These are phyloP conservation scores for Ploceus nigricollis DNA, from an alignment of 2,113 vertebrate genomes.

Conservation along the genomic window DNA sequence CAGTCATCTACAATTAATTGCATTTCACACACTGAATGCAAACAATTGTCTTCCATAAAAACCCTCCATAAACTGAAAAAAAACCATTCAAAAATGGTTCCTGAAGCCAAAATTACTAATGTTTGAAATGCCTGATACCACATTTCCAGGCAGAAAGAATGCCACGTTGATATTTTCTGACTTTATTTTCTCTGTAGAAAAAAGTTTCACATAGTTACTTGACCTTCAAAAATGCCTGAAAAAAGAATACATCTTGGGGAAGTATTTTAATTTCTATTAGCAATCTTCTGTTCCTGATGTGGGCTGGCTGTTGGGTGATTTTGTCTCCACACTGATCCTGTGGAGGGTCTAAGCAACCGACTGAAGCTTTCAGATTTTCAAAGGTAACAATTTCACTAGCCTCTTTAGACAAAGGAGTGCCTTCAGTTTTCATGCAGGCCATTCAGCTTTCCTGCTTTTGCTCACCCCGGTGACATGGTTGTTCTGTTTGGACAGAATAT, in stretches of 20 bases:
- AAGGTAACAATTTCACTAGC: background rate
- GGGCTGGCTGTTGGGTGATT: background rate
- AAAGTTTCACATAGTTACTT: background rate
- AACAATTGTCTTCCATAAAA: background rate
- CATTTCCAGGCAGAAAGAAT: background rate
- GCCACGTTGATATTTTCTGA: background rate
- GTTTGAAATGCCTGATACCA: background rate
- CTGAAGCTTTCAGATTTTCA: background rate
- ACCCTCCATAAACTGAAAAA: background rate
- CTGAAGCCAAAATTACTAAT: background rate
- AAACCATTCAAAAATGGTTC: background rate
- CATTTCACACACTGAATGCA: background rate
- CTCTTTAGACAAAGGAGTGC: background rate
- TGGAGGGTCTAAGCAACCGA: background rate
- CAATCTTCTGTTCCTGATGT: background rate
- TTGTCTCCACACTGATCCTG: background rate
- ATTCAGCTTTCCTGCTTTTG: background rate
- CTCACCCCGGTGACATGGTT: background rate
- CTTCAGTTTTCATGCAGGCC: background rate
- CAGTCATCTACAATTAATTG: conserved; percentile 6
- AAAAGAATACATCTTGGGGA: background rate
- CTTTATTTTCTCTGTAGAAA: background rate
- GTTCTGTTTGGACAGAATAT: background rate
- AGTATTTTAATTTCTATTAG: background rate
- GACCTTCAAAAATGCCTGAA: background rate